These are phyloP conservation scores for Eupithecia vulgata DNA, from an alignment of 2,888 invertebrate species.

Conservation along the genomic window DNA sequence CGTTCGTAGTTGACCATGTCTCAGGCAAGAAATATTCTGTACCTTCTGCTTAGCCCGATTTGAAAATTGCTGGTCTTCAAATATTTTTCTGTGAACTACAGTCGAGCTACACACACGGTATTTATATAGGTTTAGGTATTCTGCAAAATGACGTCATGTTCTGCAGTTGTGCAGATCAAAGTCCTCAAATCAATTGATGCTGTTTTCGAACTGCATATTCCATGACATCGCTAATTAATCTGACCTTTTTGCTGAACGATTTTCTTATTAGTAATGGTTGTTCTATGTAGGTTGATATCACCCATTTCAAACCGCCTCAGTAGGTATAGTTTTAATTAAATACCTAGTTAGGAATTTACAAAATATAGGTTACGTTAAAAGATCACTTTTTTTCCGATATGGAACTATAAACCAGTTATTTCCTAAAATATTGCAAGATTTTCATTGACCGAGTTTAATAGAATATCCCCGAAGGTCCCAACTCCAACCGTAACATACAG, in stretches of 20 bases:
- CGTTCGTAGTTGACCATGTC: neutral
- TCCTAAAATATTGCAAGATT: neutral
- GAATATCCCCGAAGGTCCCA: neutral
- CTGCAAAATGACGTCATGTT: conserved; percentile 5
- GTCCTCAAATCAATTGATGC: conserved; percentile 43
- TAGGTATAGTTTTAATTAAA: neutral
- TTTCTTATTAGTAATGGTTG: conserved; percentile 6
- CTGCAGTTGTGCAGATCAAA: conserved; percentile 38
- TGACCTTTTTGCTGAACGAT: conserved; percentile 44
- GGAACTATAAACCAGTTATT: neutral
- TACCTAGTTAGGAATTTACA: neutral
- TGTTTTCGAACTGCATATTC: conserved; percentile 43
- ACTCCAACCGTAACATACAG: neutral
- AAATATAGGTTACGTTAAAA: neutral
- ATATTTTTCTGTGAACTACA: neutral
- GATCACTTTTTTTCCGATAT: neutral
- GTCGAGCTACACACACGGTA: neutral
- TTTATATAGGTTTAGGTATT: no score
- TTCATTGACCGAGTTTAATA: neutral
- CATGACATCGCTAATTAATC: conserved; percentile 47
- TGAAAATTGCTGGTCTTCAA: neutral
- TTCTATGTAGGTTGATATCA: neutral
- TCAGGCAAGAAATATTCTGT: neutral
- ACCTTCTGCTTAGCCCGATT: neutral
- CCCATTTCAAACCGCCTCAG: neutral